Evolutionary conservation across 1,140 invertebrate species (phyloP).

Genomic region (Eumeta japonica): DNA sequence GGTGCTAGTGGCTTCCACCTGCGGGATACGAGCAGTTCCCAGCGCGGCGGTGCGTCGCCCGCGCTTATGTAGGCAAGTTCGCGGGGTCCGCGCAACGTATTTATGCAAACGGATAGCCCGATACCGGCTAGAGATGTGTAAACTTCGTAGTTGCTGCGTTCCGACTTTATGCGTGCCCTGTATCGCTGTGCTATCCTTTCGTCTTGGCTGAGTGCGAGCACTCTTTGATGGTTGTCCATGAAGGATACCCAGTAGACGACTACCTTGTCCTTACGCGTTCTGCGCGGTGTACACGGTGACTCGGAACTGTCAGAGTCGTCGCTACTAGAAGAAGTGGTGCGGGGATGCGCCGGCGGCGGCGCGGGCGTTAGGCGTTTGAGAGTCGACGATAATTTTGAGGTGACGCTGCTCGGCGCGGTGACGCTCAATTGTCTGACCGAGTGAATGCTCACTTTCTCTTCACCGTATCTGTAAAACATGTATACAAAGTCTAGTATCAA

Average conservation of each 20-base stretch:
- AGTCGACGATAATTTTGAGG: constrained; percentile 51
- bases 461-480: constrained; percentile 66
- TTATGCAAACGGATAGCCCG: constrained; percentile 65
- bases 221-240: constrained; percentile 72
- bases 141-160: constrained; percentile 68
- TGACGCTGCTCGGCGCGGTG: constrained; percentile 45
- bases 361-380: constrained; percentile 49
- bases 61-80: constrained; percentile 70
- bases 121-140: constrained; percentile 71
- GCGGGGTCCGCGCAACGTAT: constrained; percentile 36
- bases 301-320: constrained; percentile 58
- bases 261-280: constrained; percentile 60
- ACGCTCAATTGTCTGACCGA: constrained; percentile 59
- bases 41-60: constrained; percentile 69
- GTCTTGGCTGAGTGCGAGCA: constrained; percentile 79
- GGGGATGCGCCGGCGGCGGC: constrained; percentile 43
- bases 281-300: constrained; percentile 38
- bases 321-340: constrained; percentile 52
- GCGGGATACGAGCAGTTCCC: constrained; percentile 79
- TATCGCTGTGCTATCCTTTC: constrained; percentile 70
- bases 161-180: constrained; percentile 66
- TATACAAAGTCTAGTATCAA: no score
- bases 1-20: constrained; percentile 76
- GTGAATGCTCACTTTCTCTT: constrained; percentile 68
- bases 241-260: constrained; percentile 84